phyloP scores from a whole-genome alignment of 2,797 vertebrate genomes.

The Tokudaia tokunoshimensis region DNA sequence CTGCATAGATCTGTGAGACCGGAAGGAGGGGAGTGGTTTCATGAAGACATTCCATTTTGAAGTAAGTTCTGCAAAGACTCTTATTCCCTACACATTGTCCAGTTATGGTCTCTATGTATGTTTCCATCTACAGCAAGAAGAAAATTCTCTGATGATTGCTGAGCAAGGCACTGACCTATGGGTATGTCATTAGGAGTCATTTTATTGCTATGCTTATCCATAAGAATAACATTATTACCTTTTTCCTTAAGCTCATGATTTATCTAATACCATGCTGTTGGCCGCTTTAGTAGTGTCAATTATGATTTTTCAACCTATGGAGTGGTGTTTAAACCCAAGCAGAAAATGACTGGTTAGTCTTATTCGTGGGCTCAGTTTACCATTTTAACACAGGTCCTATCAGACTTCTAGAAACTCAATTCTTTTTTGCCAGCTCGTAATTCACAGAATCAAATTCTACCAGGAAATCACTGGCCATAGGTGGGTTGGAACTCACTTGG shows the following conservation, averaged over 20 bases:
- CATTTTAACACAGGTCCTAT: not conserved
- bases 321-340: not conserved
- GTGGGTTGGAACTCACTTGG: not conserved
- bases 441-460: not conserved
- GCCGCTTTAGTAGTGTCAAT: not conserved
- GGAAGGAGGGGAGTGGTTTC: not conserved
- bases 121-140: not conserved
- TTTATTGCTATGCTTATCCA: not conserved
- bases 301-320: not conserved
- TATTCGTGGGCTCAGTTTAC: not conserved
- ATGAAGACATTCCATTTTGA: not conserved
- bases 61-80: not conserved
- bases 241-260: not conserved
- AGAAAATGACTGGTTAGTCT: not conserved
- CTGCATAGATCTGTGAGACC: not conserved
- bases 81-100: not conserved
- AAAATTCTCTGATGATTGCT: not conserved
- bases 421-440: not conserved
- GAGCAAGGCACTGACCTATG: not conserved
- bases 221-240: not conserved
- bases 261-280: not conserved
- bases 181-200: not conserved
- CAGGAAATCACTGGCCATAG: not conserved
- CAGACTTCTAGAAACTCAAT: not conserved
- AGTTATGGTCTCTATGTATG: not conserved